These are phyloP conservation scores for Oophaga pumilio DNA, from an alignment of 2,113 vertebrate species.

Conservation along the genomic window DNA sequence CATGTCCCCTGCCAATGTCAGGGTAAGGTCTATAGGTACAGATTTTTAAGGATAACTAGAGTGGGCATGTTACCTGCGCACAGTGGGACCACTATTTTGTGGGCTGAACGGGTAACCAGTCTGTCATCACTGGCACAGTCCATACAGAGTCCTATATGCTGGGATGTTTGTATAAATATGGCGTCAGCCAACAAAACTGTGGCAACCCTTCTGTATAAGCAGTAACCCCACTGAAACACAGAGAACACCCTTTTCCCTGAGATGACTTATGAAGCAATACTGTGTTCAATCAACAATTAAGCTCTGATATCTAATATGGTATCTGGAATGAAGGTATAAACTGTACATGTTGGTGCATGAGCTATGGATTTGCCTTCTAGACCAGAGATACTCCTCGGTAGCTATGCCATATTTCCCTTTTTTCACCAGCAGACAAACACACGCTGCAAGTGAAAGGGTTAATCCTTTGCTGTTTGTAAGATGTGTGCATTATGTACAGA, in stretches of 20 bases:
- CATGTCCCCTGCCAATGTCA: slow-evolving; percentile 42
- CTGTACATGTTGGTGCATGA: not conserved
- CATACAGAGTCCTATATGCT: not conserved
- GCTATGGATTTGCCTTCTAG: not conserved
- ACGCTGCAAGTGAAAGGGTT: not conserved
- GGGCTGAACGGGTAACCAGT: not conserved
- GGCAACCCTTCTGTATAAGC: not conserved
- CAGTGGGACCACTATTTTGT: not conserved
- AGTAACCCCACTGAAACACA: not conserved
- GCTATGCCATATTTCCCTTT: not conserved
- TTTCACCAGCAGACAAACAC: not conserved
- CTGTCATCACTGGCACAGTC: not conserved
- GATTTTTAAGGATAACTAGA: slow-evolving; percentile 21
- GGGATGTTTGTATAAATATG: not conserved
- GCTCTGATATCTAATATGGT: not conserved
- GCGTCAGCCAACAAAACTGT: not conserved
- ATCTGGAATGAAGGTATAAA: not conserved
- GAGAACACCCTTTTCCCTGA: not conserved
- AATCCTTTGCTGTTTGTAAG: not conserved
- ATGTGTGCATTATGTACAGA: slow-evolving; percentile 16
- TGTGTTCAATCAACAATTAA: slow-evolving; percentile 1
- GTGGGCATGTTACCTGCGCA: not conserved
- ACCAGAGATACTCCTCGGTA: not conserved
- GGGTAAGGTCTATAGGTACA: slow-evolving; percentile 32
- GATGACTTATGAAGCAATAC: slow-evolving; percentile 26